Percentiles rank a stretch among this genome's conserved stretches.
phyloP scores from a whole-genome alignment of 1,140 invertebrate species.

The Calephelis virginiensis region DNA sequence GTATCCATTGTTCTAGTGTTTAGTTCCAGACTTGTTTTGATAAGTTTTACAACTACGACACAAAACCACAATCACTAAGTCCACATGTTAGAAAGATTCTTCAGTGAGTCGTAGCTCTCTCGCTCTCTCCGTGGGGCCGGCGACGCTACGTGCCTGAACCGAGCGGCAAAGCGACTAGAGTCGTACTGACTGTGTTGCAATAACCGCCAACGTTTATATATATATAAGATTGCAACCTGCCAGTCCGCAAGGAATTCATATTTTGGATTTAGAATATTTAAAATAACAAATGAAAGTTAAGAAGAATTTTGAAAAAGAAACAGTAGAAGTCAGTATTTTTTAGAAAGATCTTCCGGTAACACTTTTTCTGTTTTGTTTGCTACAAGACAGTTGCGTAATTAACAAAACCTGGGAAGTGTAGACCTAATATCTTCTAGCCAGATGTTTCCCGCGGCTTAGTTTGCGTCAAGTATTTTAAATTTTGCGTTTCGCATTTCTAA shows the following conservation, averaged over 20 bases:
- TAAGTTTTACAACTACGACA: constrained; percentile 58
- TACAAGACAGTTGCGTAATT: too few relatives aligned
- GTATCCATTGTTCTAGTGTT: constrained; percentile 61
- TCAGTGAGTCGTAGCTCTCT: constrained; percentile 64
- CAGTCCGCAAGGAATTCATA: constrained; percentile 23
- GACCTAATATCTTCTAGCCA: too few relatives aligned
- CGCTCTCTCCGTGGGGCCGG: constrained; percentile 76
- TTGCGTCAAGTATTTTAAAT: too few relatives aligned
- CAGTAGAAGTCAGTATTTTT: too few relatives aligned
- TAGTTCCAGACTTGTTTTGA: constrained; percentile 47
- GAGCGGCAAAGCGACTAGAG: constrained; percentile 80
- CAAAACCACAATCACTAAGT: constrained; percentile 71
- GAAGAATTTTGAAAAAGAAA: too few relatives aligned
- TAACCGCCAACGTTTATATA: constrained; percentile 71
- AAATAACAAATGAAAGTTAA: background rate
- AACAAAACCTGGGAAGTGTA: too few relatives aligned
- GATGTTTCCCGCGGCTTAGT: too few relatives aligned
- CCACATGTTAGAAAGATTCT: constrained; percentile 61
- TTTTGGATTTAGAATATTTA: too few relatives aligned
- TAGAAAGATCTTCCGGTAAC: too few relatives aligned
- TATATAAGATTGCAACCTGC: constrained; percentile 67
- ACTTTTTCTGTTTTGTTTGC: too few relatives aligned
- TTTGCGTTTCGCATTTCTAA: too few relatives aligned
- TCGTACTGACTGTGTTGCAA: constrained; percentile 77
- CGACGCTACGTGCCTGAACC: constrained; percentile 64